Conservation (phyloP, 2,888 invertebrate species). For the Branchellion lobata region DNA sequence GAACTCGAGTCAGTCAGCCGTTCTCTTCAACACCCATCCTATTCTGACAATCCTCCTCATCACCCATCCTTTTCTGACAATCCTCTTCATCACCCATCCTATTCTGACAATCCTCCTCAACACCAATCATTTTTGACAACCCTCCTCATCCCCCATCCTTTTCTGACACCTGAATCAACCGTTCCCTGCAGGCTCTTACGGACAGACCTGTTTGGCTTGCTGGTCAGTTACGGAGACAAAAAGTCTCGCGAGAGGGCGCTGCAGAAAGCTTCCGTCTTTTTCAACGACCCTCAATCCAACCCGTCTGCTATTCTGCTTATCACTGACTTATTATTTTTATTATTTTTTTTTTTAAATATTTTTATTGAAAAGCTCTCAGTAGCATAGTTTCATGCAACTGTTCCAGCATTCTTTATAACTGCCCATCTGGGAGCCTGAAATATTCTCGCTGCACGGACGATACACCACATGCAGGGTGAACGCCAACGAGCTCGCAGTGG, state of each 20-base stretch:
- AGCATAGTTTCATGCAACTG: no score
- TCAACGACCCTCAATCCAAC: background rate
- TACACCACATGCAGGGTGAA: constrained; percentile 19
- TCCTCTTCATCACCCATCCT: no score
- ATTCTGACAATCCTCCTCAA: no score
- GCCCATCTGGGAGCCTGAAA: no score
- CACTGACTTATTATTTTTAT: background rate
- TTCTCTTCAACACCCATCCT: background rate
- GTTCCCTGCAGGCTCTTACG: background rate
- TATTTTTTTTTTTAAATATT: no score
- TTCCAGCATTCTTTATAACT: no score
- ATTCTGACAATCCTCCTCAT: background rate
- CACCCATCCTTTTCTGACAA: no score
- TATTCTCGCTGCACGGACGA: no score
- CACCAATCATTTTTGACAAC: no score
- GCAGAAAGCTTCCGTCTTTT: background rate
- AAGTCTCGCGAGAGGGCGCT: background rate
- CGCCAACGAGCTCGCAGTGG: constrained; percentile 37
- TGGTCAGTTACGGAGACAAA: background rate
- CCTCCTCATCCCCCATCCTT: no score
- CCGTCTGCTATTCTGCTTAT: background rate
- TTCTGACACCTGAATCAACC: no score
- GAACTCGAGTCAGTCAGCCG: background rate
- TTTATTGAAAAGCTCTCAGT: no score
- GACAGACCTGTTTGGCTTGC: background rate